Percentiles rank a stretch among this genome's conserved stretches.
Conservation (phyloP, 2,797 vertebrate species). For the Sebastes matsubarae region DNA sequence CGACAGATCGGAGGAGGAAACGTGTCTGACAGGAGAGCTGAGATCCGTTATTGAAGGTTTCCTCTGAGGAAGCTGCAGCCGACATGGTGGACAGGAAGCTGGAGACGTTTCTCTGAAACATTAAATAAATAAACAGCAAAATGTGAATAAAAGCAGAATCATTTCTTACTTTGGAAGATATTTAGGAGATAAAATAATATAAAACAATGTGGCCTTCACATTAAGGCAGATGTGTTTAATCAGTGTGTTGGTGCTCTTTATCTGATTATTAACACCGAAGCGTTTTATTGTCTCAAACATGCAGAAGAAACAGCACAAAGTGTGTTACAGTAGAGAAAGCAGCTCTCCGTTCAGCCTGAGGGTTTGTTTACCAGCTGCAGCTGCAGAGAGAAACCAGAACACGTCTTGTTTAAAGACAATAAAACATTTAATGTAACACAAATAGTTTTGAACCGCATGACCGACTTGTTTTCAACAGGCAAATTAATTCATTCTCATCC, state of each 20-base stretch:
- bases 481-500: not conserved
- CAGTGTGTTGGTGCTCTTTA: not conserved
- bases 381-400: not conserved
- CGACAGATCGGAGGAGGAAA: not conserved
- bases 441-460: not conserved
- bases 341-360: too few species aligned
- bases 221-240: not conserved
- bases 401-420: not conserved
- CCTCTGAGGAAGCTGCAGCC: constrained; percentile 12
- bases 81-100: not conserved
- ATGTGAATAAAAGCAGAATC: not conserved
- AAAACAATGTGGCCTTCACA: not conserved
- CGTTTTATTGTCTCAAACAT: not conserved
- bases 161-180: not conserved
- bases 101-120: not conserved
- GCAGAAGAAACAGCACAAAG: not conserved
- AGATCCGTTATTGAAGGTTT: constrained; percentile 10
- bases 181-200: not conserved
- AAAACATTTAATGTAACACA: not conserved
- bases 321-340: too few species aligned
- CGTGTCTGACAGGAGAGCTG: not conserved
- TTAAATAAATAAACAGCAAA: not conserved
- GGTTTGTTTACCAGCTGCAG: not conserved
- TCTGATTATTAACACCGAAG: not conserved
- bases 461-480: not conserved